Percentiles rank a stretch among this genome's conserved stretches.
Evolutionary conservation across 2,888 invertebrate species (phyloP).

Genomic region (Synergus itoensis): DNA sequence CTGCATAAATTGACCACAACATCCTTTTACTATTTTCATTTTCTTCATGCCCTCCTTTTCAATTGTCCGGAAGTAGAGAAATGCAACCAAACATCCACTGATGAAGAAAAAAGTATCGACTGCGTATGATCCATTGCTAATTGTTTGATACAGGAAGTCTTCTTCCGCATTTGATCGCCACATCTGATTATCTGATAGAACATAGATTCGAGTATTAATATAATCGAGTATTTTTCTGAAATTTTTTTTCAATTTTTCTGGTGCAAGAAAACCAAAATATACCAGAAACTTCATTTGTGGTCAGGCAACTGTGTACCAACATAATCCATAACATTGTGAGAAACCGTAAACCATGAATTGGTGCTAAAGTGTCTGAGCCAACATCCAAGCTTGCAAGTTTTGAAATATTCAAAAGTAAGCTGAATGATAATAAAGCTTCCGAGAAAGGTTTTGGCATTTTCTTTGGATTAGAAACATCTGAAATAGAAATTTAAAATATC

Average conservation of each 20-base stretch:
- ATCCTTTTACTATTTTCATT: conserved; percentile 76
- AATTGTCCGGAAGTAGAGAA: conserved; percentile 84
- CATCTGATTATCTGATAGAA: conserved; percentile 78
- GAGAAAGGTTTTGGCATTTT: conserved; percentile 63
- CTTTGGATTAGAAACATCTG: conserved; percentile 62
- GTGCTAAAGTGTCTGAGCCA: conserved; percentile 79
- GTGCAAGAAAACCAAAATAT: neutral
- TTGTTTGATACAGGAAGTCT: conserved; percentile 79
- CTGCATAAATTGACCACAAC: conserved; percentile 77
- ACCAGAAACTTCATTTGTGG: conserved; percentile 69
- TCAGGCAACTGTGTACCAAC: conserved; percentile 70
- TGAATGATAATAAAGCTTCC: conserved; percentile 68
- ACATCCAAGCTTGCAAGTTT: conserved; percentile 67
- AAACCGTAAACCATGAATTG: conserved; percentile 83
- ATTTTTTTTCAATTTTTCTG: neutral
- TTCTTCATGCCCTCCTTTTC: conserved; percentile 79
- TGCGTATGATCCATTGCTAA: conserved; percentile 81
- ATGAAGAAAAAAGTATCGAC: conserved; percentile 83
- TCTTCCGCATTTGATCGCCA: conserved; percentile 76
- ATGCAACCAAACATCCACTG: conserved; percentile 86
- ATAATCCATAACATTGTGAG: conserved; percentile 84
- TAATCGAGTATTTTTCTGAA: neutral
- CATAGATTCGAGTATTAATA: conserved; percentile 21
- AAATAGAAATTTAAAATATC: neutral
- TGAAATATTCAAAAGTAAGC: conserved; percentile 67